Evolutionary conservation across 2,888 invertebrate genomes (phyloP).

Genomic region (Rutpela maculata): DNA sequence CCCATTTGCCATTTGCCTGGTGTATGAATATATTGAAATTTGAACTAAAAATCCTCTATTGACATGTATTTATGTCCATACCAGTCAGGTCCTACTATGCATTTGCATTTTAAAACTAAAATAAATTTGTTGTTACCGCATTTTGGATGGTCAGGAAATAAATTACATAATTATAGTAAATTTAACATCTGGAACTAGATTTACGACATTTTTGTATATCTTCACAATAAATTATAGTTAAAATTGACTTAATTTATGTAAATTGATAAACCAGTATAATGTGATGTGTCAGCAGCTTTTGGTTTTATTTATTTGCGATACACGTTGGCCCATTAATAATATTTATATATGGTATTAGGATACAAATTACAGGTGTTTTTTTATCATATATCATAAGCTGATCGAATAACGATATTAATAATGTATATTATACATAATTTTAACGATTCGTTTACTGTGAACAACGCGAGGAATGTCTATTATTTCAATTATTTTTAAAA

Average conservation of each 20-base stretch:
- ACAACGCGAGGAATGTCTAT: neutral
- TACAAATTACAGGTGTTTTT: neutral
- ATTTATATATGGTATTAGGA: neutral
- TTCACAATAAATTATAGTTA: neutral
- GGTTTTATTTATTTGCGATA: neutral
- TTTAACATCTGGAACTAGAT: constrained; percentile 7
- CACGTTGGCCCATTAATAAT: neutral
- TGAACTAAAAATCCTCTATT: too few relatives aligned
- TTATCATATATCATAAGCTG: neutral
- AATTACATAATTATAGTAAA: constrained; percentile 3
- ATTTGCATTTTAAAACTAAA: neutral
- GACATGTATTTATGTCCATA: too few relatives aligned
- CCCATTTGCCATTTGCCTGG: too few relatives aligned
- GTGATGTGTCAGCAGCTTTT: neutral
- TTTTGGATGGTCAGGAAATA: neutral
- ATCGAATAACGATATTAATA: neutral
- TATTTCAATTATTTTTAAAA: neutral
- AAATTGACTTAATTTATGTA: neutral
- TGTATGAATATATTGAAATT: too few relatives aligned
- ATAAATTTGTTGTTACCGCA: neutral
- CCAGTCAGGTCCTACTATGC: too few relatives aligned
- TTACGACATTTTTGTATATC: neutral
- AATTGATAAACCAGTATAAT: constrained; percentile 4
- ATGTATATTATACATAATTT: neutral
- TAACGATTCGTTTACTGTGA: neutral